These are phyloP conservation scores for Cotesia chilonis DNA, from an alignment of 1,140 invertebrate genomes.

Conservation along the genomic window DNA sequence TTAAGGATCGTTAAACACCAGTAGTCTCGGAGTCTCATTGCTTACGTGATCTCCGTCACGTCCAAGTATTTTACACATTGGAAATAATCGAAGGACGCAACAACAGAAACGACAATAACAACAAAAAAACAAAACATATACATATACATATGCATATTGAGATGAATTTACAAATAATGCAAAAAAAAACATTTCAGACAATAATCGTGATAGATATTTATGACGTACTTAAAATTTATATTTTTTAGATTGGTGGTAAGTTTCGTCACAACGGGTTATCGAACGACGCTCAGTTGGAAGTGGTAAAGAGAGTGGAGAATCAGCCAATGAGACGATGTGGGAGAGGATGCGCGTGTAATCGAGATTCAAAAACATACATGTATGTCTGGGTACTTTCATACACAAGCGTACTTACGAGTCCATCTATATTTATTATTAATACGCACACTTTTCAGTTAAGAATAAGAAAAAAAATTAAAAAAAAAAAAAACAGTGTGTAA, in stretches of 20 bases:
- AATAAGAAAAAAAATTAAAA: too few species aligned
- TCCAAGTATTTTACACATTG: neutral
- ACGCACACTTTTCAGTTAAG: too few species aligned
- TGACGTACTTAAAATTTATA: slow-evolving; percentile 11
- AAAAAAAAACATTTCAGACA: too few species aligned
- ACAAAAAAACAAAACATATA: neutral
- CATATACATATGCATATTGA: neutral
- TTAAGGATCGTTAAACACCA: neutral
- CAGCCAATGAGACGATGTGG: slow-evolving; percentile 2
- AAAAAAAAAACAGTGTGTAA: too few species aligned
- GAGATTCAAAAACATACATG: slow-evolving; percentile 19
- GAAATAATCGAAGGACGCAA: neutral
- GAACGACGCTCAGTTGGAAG: slow-evolving; percentile 5
- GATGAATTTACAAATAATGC: neutral
- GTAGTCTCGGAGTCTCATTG: neutral
- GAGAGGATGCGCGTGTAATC: slow-evolving; percentile 7
- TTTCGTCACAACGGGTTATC: slow-evolving; percentile 22
- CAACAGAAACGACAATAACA: neutral
- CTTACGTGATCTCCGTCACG: slow-evolving; percentile 27
- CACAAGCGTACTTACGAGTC: neutral
- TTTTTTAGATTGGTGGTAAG: neutral
- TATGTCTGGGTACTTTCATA: neutral
- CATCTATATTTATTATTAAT: too few species aligned
- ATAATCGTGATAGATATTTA: neutral
- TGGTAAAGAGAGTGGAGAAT: slow-evolving; percentile 18